phyloP scores from a whole-genome alignment of 2,113 vertebrate species.

The Chamaea fasciata region DNA sequence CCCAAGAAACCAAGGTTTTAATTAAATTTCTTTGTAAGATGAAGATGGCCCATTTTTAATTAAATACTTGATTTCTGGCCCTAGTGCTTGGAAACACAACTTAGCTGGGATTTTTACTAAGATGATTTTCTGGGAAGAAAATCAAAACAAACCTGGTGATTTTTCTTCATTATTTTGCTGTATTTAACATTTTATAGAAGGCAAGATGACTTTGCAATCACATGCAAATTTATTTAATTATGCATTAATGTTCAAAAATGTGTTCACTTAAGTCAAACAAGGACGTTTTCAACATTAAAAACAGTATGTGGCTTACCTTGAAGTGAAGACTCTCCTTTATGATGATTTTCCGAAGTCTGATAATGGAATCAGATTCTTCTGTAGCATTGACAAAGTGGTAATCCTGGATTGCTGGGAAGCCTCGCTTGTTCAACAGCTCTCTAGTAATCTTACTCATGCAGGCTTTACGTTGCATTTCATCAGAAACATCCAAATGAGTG shows the following conservation, averaged over 20 bases:
- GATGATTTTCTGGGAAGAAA: neutral
- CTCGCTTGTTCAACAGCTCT: conserved; percentile 84
- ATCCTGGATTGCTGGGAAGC: conserved; percentile 85
- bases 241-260: neutral
- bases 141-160: neutral
- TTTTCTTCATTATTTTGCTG: neutral
- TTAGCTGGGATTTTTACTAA: neutral
- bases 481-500: conserved; percentile 86
- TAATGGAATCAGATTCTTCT: conserved; percentile 85
- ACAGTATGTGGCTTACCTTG: conserved; percentile 74
- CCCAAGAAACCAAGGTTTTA: neutral
- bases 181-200: neutral
- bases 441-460: conserved; percentile 82
- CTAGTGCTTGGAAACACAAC: neutral
- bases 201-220: neutral
- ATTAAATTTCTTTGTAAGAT: neutral
- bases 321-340: conserved; percentile 82
- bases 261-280: neutral
- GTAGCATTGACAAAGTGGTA: conserved; percentile 85
- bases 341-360: conserved; percentile 86
- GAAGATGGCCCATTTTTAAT: neutral
- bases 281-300: neutral
- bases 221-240: neutral
- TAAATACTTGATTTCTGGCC: neutral
- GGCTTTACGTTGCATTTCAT: conserved; percentile 79